Evolutionary conservation across 1,140 invertebrate species (phyloP).

Genomic region (Drosophila triauraria): DNA sequence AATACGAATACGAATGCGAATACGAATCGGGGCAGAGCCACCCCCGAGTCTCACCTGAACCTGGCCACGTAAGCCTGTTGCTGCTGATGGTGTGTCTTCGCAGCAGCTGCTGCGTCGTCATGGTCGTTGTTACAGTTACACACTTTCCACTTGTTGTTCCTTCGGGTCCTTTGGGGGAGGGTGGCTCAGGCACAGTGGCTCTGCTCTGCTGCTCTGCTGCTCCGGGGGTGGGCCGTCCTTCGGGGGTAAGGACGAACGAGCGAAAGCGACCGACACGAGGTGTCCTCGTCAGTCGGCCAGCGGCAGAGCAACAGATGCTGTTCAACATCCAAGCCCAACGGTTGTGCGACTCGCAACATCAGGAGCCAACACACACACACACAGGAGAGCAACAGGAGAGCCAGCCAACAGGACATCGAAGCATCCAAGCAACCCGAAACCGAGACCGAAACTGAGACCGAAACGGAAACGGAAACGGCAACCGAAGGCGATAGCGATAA

Average conservation of each 20-base stretch:
- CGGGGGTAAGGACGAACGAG: slow-evolving; percentile 19
- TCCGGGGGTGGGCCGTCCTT: slow-evolving; percentile 7
- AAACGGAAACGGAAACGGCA: not conserved
- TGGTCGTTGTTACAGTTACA: slow-evolving; percentile 55
- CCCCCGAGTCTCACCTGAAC: slow-evolving; percentile 23
- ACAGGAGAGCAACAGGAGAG: slow-evolving; percentile 17
- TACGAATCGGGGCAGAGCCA: not conserved
- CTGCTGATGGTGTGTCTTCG: slow-evolving; percentile 39
- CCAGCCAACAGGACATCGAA: not conserved
- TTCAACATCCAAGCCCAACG: slow-evolving; percentile 75
- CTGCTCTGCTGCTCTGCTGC: no score
- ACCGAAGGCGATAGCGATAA: not conserved
- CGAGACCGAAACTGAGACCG: not conserved
- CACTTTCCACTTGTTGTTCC: slow-evolving; percentile 78
- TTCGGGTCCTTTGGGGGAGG: not conserved
- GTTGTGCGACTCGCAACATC: slow-evolving; percentile 63
- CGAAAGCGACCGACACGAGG: slow-evolving; percentile 42
- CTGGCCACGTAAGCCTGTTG: slow-evolving; percentile 53
- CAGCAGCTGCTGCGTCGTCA: slow-evolving; percentile 21
- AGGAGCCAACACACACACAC: slow-evolving; percentile 9
- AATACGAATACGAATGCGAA: not conserved
- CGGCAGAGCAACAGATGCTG: slow-evolving; percentile 77
- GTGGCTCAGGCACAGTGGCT: not conserved
- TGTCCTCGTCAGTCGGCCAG: slow-evolving; percentile 63
- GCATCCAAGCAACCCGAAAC: not conserved